Evolutionary conservation across 2,113 vertebrate species (phyloP).

Genomic region (Vulpes vulpes): DNA sequence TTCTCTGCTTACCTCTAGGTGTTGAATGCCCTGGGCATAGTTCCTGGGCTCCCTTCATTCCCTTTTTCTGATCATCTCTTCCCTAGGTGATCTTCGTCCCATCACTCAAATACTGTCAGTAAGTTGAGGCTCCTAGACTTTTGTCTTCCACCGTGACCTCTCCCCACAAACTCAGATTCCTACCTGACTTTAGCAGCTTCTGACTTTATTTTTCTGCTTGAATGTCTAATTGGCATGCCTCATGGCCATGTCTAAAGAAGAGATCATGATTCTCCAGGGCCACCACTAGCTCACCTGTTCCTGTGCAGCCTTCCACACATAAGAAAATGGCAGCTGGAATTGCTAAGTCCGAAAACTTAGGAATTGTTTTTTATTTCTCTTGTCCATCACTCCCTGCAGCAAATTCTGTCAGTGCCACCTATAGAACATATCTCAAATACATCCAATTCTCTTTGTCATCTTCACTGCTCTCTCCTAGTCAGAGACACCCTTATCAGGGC

Average conservation of each 20-base stretch:
- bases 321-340: neutral
- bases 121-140: neutral
- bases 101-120: neutral
- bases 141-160: neutral
- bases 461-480: neutral
- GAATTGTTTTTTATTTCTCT: neutral
- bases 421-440: neutral
- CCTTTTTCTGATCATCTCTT: neutral
- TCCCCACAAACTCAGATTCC: neutral
- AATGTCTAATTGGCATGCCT: neutral
- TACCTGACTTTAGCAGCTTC: neutral
- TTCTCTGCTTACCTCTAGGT: neutral
- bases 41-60: neutral
- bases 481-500: neutral
- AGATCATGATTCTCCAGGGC: neutral
- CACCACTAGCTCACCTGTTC: neutral
- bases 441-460: neutral
- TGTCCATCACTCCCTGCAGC: neutral
- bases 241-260: neutral
- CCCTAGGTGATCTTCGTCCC: neutral
- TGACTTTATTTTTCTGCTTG: neutral
- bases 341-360: neutral
- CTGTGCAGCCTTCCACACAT: neutral
- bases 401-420: neutral
- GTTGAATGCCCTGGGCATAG: too few relatives aligned